Conservation (phyloP, 2,888 invertebrate genomes). For the Mycalesis mineus region DNA sequence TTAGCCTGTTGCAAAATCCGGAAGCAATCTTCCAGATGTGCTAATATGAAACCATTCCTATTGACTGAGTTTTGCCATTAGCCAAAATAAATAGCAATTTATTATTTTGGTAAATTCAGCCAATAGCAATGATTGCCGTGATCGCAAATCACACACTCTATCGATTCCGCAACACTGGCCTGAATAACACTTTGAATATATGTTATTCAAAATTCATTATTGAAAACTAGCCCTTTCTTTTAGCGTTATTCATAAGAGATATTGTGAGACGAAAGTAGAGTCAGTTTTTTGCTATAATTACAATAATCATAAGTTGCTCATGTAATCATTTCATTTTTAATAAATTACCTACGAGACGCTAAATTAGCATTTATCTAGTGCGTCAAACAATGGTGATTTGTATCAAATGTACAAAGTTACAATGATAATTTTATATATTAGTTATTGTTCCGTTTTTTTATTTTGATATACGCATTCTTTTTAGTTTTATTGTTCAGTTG, state of each 20-base stretch:
- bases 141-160: neutral
- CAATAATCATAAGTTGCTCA: conserved; percentile 55
- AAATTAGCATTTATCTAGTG: conserved; percentile 51
- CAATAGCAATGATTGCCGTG: neutral
- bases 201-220: neutral
- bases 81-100: neutral
- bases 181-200: neutral
- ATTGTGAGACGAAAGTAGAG: conserved; percentile 1
- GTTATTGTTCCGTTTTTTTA: no score
- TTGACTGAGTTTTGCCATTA: neutral
- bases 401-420: conserved; percentile 16
- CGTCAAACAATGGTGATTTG: conserved; percentile 41
- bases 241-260: conserved; percentile 5
- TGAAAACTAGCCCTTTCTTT: neutral
- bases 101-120: neutral
- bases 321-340: conserved; percentile 56
- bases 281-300: conserved; percentile 42
- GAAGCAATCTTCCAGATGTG: neutral
- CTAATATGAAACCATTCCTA: neutral
- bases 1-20: neutral
- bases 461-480: no score
- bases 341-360: conserved; percentile 48
- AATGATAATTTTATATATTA: neutral
- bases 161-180: neutral
- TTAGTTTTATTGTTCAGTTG: no score